phyloP scores from a whole-genome alignment of 2,113 vertebrate species.

The Pomatostomus ruficeps region DNA sequence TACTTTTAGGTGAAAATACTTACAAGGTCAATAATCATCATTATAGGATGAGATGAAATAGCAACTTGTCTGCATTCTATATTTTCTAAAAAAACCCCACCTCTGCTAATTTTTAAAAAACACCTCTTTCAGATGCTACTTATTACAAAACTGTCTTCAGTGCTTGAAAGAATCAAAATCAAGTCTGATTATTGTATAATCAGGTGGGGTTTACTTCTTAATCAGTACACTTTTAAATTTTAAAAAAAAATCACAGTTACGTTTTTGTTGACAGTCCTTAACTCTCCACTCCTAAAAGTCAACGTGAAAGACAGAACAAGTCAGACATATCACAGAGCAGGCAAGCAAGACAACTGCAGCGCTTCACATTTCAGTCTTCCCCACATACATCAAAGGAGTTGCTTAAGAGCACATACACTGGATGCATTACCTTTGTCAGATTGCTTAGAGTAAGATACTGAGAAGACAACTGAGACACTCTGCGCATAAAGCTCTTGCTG shows the following conservation, averaged over 20 bases:
- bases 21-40: background rate
- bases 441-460: slow-evolving; percentile 94
- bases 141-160: background rate
- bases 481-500: slow-evolving; percentile 94
- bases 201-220: background rate
- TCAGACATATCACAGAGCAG: background rate
- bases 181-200: background rate
- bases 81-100: background rate
- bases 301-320: background rate
- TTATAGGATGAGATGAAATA: background rate
- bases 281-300: background rate
- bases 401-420: background rate
- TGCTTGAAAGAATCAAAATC: background rate
- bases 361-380: background rate
- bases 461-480: slow-evolving; percentile 93
- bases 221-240: background rate
- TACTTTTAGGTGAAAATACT: background rate
- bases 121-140: background rate
- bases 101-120: background rate
- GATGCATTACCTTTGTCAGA: slow-evolving; percentile 91
- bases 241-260: background rate
- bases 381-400: background rate
- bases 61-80: background rate
- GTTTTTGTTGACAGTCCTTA: background rate
- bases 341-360: background rate